These are phyloP conservation scores for Drosophila mojavensis DNA, from an alignment of 1,140 invertebrate species.

Conservation along the genomic window DNA sequence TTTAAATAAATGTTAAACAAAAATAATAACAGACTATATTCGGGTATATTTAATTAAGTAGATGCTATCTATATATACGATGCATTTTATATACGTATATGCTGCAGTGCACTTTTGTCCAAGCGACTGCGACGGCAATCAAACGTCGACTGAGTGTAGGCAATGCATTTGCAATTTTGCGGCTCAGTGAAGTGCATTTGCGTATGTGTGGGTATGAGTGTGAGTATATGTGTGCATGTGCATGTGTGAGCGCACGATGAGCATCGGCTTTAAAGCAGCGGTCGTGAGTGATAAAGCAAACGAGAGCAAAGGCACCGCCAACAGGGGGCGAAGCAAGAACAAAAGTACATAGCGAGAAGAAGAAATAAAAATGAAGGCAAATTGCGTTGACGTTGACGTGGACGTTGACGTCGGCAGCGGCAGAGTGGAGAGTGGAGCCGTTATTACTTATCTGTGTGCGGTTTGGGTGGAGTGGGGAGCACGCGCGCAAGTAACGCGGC, in stretches of 20 bases:
- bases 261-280: slow-evolving; percentile 52
- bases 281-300: slow-evolving; percentile 70
- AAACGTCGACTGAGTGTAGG: slow-evolving; percentile 21
- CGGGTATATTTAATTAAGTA: neutral
- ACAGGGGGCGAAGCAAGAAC: slow-evolving; percentile 38
- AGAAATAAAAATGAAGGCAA: slow-evolving; percentile 33
- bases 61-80: neutral
- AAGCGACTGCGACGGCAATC: neutral
- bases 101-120: neutral
- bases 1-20: slow-evolving; percentile 54
- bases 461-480: slow-evolving; percentile 39
- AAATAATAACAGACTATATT: neutral
- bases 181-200: slow-evolving; percentile 19
- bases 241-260: slow-evolving; percentile 31
- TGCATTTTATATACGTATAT: neutral
- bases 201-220: slow-evolving; percentile 8
- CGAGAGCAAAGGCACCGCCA: slow-evolving; percentile 68
- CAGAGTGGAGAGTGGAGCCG: slow-evolving; percentile 65
- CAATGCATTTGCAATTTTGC: slow-evolving; percentile 45
- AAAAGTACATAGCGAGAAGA: slow-evolving; percentile 35
- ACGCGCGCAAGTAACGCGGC: slow-evolving; percentile 65
- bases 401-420: slow-evolving; percentile 27
- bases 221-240: slow-evolving; percentile 11
- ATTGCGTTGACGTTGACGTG: slow-evolving; percentile 20
- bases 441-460: slow-evolving; percentile 58